Percentiles rank a stretch among this genome's conserved stretches.
These are phyloP conservation scores for Spizaetus ornatus DNA, from an alignment of 2,113 vertebrate genomes.

Conservation along the genomic window DNA sequence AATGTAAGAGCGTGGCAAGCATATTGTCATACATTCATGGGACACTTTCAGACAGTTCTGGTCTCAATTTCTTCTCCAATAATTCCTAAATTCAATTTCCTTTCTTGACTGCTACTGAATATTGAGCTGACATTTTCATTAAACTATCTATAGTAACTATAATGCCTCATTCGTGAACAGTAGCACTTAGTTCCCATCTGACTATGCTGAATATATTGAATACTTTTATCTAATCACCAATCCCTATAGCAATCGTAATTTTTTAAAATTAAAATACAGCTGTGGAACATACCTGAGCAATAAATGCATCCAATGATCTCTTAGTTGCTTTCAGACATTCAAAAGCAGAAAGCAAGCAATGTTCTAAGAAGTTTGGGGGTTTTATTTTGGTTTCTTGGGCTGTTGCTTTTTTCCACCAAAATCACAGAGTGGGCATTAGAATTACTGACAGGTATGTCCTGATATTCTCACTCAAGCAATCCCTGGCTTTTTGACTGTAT, in stretches of 20 bases:
- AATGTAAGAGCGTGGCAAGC: not conserved
- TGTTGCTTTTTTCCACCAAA: not conserved
- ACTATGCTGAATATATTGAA: not conserved
- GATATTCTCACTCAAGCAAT: not conserved
- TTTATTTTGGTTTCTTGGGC: not conserved
- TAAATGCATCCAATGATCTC: not conserved
- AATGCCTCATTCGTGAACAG: not conserved
- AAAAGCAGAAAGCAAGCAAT: not conserved
- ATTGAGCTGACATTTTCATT: conserved; percentile 23
- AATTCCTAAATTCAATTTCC: conserved; percentile 13
- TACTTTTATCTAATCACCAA: not conserved
- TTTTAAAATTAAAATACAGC: not conserved
- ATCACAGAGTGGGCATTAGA: not conserved
- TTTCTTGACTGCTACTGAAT: not conserved
- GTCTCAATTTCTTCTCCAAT: not conserved
- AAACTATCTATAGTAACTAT: not conserved
- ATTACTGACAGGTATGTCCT: not conserved
- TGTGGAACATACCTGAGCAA: not conserved
- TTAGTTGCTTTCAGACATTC: not conserved
- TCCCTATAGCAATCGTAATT: not conserved
- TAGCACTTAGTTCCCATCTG: not conserved
- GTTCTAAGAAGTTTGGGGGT: not conserved
- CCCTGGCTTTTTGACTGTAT: not conserved
- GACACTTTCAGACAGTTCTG: not conserved
- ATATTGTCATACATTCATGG: not conserved